Evolutionary conservation across 2,888 invertebrate species (phyloP).

Genomic region (Nemurella pictetii): DNA sequence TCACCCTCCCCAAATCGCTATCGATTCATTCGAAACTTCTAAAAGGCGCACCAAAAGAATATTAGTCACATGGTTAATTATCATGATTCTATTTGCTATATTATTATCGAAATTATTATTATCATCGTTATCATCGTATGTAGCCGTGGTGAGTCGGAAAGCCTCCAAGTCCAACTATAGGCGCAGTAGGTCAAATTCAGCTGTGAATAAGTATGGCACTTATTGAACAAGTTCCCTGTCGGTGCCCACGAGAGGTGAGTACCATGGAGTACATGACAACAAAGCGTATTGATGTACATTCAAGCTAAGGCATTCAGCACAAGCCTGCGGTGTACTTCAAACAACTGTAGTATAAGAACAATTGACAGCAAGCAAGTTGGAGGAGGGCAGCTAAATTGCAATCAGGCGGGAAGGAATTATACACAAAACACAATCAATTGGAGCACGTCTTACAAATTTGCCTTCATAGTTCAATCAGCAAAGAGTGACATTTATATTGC

Average conservation of each 20-base stretch:
- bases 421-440: neutral
- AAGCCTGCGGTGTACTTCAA: slow-evolving; percentile 6
- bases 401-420: neutral
- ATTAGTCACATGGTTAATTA: neutral
- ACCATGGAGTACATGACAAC: neutral
- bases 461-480: neutral
- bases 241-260: neutral
- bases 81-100: neutral
- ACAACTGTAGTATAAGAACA: slow-evolving; percentile 12
- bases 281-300: neutral
- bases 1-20: neutral
- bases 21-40: neutral
- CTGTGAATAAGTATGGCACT: neutral
- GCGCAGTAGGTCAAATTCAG: neutral
- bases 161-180: neutral
- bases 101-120: neutral
- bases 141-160: neutral
- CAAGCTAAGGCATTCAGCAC: slow-evolving; percentile 17
- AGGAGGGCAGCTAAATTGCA: neutral
- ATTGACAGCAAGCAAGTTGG: neutral
- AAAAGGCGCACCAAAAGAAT: neutral
- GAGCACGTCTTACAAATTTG: neutral
- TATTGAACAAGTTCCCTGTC: neutral
- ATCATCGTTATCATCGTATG: neutral
- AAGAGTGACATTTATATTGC: neutral